A percentile compares a stretch with the other conserved stretches of the same genome.
These are phyloP conservation scores for Pomatostomus ruficeps DNA, from an alignment of 2,113 vertebrate genomes.

Conservation along the genomic window DNA sequence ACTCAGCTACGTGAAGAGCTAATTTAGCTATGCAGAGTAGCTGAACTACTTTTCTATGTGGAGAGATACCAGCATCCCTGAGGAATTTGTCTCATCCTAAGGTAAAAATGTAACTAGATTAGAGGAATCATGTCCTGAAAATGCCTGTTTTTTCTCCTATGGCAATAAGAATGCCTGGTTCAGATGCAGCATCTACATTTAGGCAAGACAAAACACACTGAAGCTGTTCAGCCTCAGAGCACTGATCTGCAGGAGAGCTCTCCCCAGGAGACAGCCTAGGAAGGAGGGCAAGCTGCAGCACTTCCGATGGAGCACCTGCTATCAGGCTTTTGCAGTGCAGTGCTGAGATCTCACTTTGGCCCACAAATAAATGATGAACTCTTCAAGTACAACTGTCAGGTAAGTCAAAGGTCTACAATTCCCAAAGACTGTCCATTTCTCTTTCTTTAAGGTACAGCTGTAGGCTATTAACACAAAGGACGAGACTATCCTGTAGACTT, in stretches of 20 bases:
- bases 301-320: not conserved
- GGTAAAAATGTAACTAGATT: not conserved
- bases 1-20: not conserved
- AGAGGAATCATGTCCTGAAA: not conserved
- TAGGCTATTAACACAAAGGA: not conserved
- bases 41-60: not conserved
- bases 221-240: not conserved
- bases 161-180: not conserved
- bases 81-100: not conserved
- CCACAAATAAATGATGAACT: not conserved
- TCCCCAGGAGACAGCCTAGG: not conserved
- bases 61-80: not conserved
- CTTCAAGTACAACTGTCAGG: not conserved
- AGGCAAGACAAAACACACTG: not conserved
- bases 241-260: not conserved
- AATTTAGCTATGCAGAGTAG: not conserved
- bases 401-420: not conserved
- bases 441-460: not conserved
- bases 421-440: not conserved
- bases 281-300: not conserved
- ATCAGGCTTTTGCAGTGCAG: not conserved
- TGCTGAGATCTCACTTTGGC: not conserved
- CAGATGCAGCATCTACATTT: not conserved
- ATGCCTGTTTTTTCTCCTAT: not conserved
- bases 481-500: not conserved